Evolutionary conservation across 2,888 invertebrate species (phyloP), one percentile per base, ranked within the genome.

Genomic region (Euspilapteryx auroguttella): DNA sequence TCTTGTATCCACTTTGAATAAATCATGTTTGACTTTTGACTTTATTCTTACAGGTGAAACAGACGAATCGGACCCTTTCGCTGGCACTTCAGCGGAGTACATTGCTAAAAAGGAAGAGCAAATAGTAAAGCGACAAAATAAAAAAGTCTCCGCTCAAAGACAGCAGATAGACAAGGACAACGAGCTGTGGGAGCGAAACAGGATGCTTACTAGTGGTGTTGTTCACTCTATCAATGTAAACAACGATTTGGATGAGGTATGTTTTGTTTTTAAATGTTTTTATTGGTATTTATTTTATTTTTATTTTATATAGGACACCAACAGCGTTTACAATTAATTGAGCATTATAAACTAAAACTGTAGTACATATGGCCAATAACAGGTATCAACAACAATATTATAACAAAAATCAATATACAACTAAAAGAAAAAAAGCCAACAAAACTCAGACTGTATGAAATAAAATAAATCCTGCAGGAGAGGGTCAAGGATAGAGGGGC

Each of bases 91-190:
- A 37, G 88, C 92, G 6, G 96, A 97, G 32, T 99, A 97, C 55
- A 89, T 94, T 0, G 85, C 87, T 33, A 91, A 91, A 44, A 94
- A 95, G 38, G 97, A 98, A 54, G 90, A 92, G 51, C 92, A 95
- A 42, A 73, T 96, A 32, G 94, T 94, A 49, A 89, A 91, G 45
- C 82, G 87, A 38, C 88, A 92, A 36, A 93, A 93, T 45, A 91
- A 94, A 50, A 83, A 94, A 28, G 86, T 99, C 56, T 95, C 96
- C 0, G 97, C 97, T 0, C 94, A 95, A 42, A 89, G 98, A 43
- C 82, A 96, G 33, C 97, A 98, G 71, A 96, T 96, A 44, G 95
- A 97, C 63, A 93, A 93, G 63, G 98, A 99, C 75, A 99, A 97
- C 61, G 98, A 98, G 55, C 78, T 95, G 41, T 99, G 99, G 99